These are phyloP conservation scores for Apoda limacodes DNA, from an alignment of 2,888 invertebrate species.

Conservation along the genomic window DNA sequence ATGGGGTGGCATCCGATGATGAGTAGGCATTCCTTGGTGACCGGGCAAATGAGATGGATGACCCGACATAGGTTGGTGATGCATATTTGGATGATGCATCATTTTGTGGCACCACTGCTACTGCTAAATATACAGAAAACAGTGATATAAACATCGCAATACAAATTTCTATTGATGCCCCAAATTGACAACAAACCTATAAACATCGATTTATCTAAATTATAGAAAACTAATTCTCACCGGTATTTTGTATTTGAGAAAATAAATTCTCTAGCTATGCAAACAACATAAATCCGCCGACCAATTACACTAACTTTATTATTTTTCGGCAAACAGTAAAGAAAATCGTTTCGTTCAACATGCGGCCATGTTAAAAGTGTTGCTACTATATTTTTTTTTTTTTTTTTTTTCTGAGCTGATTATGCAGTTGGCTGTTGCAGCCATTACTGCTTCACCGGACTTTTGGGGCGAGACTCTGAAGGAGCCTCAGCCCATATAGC, in stretches of 20 bases:
- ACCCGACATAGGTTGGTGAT: conserved; percentile 66
- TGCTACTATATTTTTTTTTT: no score
- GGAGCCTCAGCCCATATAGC: no score
- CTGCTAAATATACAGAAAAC: conserved; percentile 50
- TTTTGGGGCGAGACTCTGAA: no score
- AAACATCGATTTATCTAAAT: conserved; percentile 2
- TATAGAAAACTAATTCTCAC: conserved; percentile 37
- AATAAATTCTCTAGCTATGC: conserved; percentile 36
- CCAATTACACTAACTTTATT: conserved; percentile 42
- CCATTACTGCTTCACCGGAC: no score
- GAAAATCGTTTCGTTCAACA: conserved; percentile 82
- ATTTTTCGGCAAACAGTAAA: conserved; percentile 82
- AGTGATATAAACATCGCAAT: conserved; percentile 48
- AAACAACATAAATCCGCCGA: conserved; percentile 51
- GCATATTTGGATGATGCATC: conserved; percentile 71
- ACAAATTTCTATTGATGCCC: conserved; percentile 43
- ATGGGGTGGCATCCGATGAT: conserved; percentile 76
- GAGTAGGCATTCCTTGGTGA: conserved; percentile 57
- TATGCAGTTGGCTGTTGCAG: no score
- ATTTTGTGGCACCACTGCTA: conserved; percentile 47
- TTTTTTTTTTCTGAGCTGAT: no score
- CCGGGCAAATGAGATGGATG: conserved; percentile 60
- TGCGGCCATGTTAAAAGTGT: conserved; percentile 84
- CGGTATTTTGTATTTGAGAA: conserved; percentile 36
- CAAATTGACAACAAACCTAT: conserved; percentile 10